Evolutionary conservation across 2,797 vertebrate species (phyloP), one percentile per base, ranked within the genome.

Genomic region (Pristis pectinata): DNA sequence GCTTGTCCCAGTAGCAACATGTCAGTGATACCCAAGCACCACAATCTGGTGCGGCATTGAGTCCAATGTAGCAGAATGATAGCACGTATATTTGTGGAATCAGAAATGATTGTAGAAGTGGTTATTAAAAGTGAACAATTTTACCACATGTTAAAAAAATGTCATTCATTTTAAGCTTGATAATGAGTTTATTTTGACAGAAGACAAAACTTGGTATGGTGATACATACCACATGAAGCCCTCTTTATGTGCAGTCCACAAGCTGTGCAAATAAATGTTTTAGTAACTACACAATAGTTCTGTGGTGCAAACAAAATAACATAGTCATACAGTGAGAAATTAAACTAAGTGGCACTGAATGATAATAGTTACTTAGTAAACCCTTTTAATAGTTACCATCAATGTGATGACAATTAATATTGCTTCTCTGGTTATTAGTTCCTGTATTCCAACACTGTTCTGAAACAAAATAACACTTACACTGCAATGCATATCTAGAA

Each of bases 381-480:
- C 0, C 27, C 44, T 93, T 93, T 64, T 15, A 15, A 34, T 7
- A 22, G 44, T 70, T 37, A 72, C 22, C 61, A 70, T 30, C 13
- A 70, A 37, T 44, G 49, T 44, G 19, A 27, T 83, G 82, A 83
- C 22, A 9, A 74, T 34, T 74, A 74, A 59, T 87, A 13, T n/a
- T 59, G 56, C 3, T 87, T 87, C 83, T 59, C 5, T n/a, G 15
- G 30, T 24, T 67, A 10, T 91, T 64, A 64, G n/a, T 64, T 91
- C 37, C 15, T 91, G 61, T 67, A 41, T 91, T 91, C 87, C 22
- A 19, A 64, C 19, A 64, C 56, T 22, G 34, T 91, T 91, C 87
- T 91, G 59, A 24, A 19, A 67, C n/a, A 91, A 91, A 91, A 67
- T 49, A 76, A 94, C 67, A 94, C 74, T 94, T 94, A 15, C 30